Evolutionary conservation across 2,797 vertebrate genomes (phyloP).

Genomic region (Clarias fuscus): DNA sequence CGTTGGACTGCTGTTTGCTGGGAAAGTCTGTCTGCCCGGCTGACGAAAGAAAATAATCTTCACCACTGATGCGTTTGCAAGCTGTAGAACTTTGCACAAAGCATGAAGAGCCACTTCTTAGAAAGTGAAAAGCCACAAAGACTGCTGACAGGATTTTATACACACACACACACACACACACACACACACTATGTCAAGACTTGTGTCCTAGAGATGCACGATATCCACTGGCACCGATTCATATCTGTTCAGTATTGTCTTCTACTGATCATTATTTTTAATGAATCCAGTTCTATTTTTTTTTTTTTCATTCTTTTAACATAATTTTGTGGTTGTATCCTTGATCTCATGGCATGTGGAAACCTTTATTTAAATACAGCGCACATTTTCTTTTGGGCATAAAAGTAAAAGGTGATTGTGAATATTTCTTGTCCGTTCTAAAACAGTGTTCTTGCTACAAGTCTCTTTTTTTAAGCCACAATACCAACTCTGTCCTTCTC

Average conservation of each 20-base stretch:
- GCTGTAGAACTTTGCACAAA: background rate
- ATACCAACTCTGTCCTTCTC: conserved; percentile 16
- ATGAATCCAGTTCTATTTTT: background rate
- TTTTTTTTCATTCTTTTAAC: background rate
- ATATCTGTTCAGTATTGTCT: background rate
- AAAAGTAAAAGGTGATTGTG: background rate
- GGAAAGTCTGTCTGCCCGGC: conserved; percentile 89
- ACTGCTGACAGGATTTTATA: background rate
- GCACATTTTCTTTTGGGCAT: conserved; percentile 8
- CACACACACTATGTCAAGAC: no score
- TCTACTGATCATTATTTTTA: background rate
- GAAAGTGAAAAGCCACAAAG: background rate
- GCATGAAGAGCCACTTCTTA: background rate
- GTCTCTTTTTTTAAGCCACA: conserved; percentile 2
- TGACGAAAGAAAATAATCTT: conserved; percentile 62
- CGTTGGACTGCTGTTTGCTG: conserved; percentile 89
- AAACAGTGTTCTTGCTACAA: conserved; percentile 17
- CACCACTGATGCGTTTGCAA: background rate
- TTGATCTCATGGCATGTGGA: conserved; percentile 10
- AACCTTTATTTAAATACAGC: background rate
- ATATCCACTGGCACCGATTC: background rate
- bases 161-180: no score
- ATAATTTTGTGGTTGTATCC: background rate
- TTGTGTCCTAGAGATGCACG: background rate
- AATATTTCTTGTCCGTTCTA: background rate